phyloP scores from a whole-genome alignment of 2,888 invertebrate genomes.

The Epistrophe eligans region DNA sequence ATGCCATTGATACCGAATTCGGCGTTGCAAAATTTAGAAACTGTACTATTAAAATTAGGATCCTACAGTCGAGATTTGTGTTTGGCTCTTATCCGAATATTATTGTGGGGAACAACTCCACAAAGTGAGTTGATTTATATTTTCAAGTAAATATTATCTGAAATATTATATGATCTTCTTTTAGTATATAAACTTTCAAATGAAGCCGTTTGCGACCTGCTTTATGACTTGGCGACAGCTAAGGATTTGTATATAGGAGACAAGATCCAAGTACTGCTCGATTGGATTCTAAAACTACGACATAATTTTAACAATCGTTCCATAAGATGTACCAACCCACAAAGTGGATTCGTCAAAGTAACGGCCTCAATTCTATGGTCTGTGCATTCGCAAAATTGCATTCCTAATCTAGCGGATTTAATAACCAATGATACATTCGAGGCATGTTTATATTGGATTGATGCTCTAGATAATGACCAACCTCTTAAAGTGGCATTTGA shows the following conservation, averaged over 20 bases:
- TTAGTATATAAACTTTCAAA: slow-evolving; percentile 84
- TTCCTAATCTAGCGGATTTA: slow-evolving; percentile 88
- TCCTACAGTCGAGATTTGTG: slow-evolving; percentile 87
- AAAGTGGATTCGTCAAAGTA: slow-evolving; percentile 87
- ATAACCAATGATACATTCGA: slow-evolving; percentile 91
- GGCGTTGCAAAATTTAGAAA: slow-evolving; percentile 87
- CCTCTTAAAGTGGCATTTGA: slow-evolving; percentile 94
- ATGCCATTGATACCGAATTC: slow-evolving; percentile 86
- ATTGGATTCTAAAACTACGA: slow-evolving; percentile 87
- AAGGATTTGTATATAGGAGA: slow-evolving; percentile 85
- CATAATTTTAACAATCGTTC: slow-evolving; percentile 81
- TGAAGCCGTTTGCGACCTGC: slow-evolving; percentile 89
- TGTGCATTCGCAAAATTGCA: slow-evolving; percentile 86
- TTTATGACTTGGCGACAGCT: slow-evolving; percentile 91
- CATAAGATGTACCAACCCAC: slow-evolving; percentile 82
- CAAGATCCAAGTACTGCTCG: slow-evolving; percentile 88
- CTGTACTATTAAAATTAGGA: slow-evolving; percentile 89
- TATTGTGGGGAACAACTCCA: slow-evolving; percentile 86
- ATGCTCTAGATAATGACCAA: slow-evolving; percentile 88
- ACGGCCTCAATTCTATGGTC: slow-evolving; percentile 93
- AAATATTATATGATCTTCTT: slow-evolving; percentile 18
- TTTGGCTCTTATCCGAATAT: slow-evolving; percentile 85
- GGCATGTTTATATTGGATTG: slow-evolving; percentile 90
- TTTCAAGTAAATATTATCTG: not conserved
- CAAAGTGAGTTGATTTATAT: slow-evolving; percentile 79